Conservation (phyloP, 2,797 vertebrate genomes). For the Hyperoplus lanceolatus region DNA sequence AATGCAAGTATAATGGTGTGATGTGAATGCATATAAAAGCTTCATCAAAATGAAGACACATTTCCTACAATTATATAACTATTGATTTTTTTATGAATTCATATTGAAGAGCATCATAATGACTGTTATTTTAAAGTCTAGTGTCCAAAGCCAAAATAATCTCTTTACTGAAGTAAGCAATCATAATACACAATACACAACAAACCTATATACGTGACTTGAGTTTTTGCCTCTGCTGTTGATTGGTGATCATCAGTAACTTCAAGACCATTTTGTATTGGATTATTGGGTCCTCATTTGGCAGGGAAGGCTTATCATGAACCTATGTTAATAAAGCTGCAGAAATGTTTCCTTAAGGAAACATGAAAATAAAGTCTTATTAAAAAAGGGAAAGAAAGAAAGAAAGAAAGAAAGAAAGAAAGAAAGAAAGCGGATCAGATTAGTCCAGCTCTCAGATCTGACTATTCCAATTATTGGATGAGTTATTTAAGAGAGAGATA, state of each 20-base stretch:
- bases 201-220: no score
- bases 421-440: background rate
- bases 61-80: conserved; percentile 17
- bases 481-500: no score
- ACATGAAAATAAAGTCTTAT: background rate
- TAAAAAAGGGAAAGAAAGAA: background rate
- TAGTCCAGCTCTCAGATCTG: background rate
- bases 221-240: background rate
- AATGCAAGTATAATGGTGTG: background rate
- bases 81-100: conserved; percentile 12
- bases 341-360: conserved; percentile 3
- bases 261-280: background rate
- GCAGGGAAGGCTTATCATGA: background rate
- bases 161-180: no score
- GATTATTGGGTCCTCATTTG: background rate
- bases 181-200: no score
- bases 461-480: background rate
- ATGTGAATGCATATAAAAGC: conserved; percentile 28
- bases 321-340: no score
- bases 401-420: no score
- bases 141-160: background rate
- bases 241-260: background rate
- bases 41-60: conserved; percentile 5
- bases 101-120: background rate
- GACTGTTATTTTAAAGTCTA: background rate